Base-by-base conservation (phyloP, 1,140 invertebrate species). In the Platyscapa corneri region DNA sequence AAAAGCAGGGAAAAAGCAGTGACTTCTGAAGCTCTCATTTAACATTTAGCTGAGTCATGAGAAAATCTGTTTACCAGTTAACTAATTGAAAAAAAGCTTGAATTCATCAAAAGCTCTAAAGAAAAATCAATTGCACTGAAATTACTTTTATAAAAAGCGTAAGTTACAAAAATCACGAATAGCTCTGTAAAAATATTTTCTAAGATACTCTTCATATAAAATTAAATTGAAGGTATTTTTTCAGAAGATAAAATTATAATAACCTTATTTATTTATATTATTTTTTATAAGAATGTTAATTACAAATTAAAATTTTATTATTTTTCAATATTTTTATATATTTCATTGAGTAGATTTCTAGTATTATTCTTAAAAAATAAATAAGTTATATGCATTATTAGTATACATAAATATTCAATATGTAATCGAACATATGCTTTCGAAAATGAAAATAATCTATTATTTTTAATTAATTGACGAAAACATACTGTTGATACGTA, bases 1-100 rank as follows among this genome's bases (percentile, higher is more conserved):
- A 23, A 75, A 75, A 23, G 12, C 0, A 0, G 23, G 30, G 30
- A 46, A 39, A 75, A 77, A 32, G 42, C 18, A 30, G 46, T 39
- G 65, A 70, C 64, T 81, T 14, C n/a, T 56, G 34, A 32, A 60
- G 49, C 34, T 82, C 67, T 56, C 34, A 34, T 82, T 82, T 74
- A 81, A 79, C 56, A 18, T 37, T 32, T 30, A 34, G 34, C 27
- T 42, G 23, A 8, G 18, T 34, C 56, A 8, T 20, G 34, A 39
- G 39, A 82, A 70, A 30, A 37, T 2, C 3, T 23, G 18, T 1
- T 7, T 27, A 60, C n/a, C n/a, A n/a, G n/a, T n/a, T n/a, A n/a
- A n/a, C n/a, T n/a, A n/a, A n/a, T n/a, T n/a, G 34, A 6, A 65
- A 80, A 30, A 34, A 80, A 42, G 34, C 27, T 39, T 30, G 56